phyloP scores from a whole-genome alignment of 2,113 vertebrate species.

The Eretmochelys imbricata region DNA sequence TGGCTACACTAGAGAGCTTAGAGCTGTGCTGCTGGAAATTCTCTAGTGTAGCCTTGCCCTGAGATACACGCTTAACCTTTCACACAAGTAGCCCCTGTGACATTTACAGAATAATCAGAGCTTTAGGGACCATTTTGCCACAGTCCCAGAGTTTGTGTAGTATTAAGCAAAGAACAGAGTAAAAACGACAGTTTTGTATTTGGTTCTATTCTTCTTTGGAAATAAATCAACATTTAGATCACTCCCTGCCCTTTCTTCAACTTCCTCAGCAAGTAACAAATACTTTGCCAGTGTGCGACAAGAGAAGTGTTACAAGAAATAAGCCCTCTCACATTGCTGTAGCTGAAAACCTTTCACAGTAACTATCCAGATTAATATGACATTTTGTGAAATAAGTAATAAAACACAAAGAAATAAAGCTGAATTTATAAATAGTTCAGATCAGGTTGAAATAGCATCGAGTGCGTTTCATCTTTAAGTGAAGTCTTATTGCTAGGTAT shows the following conservation, averaged over 20 bases:
- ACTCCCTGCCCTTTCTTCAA: neutral
- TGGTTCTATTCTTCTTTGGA: neutral
- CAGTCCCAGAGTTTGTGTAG: neutral
- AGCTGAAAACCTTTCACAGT: neutral
- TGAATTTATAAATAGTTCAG: neutral
- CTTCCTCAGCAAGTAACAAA: neutral
- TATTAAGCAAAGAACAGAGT: neutral
- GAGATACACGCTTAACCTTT: neutral
- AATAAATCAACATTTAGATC: neutral
- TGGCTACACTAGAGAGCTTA: too few relatives aligned
- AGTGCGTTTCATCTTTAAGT: slow-evolving; percentile 39
- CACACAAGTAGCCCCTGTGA: neutral
- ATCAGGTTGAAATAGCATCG: slow-evolving; percentile 36
- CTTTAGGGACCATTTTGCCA: neutral
- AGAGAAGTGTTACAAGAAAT: neutral
- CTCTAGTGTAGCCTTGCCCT: neutral
- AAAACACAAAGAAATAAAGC: slow-evolving; percentile 8
- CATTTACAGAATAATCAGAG: neutral
- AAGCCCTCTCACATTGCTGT: neutral
- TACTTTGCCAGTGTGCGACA: accelerated
- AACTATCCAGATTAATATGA: neutral
- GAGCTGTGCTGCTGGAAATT: too few relatives aligned
- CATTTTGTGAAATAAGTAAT: slow-evolving; percentile 36
- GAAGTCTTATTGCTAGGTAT: slow-evolving; percentile 41
- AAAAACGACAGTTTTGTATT: neutral